These are phyloP conservation scores for Ashinkailepas kermadecensis DNA, from an alignment of 2,888 invertebrate genomes.

Conservation along the genomic window DNA sequence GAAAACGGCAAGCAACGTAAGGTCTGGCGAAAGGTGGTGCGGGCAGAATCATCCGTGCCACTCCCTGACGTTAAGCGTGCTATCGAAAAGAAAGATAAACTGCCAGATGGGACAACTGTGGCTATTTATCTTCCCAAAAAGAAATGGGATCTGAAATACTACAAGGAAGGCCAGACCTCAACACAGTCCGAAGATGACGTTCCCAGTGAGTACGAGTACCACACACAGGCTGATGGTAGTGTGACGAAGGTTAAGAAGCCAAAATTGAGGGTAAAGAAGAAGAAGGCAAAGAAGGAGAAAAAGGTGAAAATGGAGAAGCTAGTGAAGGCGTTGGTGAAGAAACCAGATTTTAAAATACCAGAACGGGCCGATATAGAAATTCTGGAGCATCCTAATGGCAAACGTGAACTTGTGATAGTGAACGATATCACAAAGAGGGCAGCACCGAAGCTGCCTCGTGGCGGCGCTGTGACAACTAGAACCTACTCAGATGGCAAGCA, in stretches of 20 bases:
- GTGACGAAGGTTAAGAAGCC: not conserved
- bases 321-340: not conserved
- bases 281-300: not conserved
- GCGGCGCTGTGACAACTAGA: not conserved
- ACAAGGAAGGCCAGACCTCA: not conserved
- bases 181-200: not conserved
- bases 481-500: not conserved
- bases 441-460: not conserved
- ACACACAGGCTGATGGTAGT: not conserved
- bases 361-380: not conserved
- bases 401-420: not conserved
- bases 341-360: conserved; percentile 1
- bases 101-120: not conserved
- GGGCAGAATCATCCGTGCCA: not conserved
- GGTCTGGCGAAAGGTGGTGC: not conserved
- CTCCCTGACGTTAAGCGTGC: conserved; percentile 1
- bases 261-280: not conserved
- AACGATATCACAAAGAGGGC: conserved; percentile 3
- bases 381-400: conserved; percentile 11
- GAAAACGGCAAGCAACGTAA: not conserved
- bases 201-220: not conserved
- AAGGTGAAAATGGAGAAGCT: not conserved
- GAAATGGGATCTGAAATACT: conserved; percentile 3
- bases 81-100: not conserved
- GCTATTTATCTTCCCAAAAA: not conserved